Evolutionary conservation across 1,140 invertebrate species (phyloP).

Genomic region (Glossosoma conforme): DNA sequence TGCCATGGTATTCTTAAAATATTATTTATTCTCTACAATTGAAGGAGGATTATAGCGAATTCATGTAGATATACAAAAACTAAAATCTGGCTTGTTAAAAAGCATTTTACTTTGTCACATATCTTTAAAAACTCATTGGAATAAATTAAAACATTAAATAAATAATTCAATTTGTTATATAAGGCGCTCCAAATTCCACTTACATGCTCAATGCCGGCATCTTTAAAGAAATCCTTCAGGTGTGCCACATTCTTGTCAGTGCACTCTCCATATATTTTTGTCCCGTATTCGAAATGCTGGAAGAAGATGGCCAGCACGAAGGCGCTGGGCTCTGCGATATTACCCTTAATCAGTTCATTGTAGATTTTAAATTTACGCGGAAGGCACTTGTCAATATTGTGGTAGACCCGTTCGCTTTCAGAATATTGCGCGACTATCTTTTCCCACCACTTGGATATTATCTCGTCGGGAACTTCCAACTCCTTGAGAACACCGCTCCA

Average conservation of each 20-base stretch:
- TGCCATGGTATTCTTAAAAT: too few relatives aligned
- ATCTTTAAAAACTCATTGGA: too few relatives aligned
- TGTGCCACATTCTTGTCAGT: conserved; percentile 28
- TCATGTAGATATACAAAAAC: too few relatives aligned
- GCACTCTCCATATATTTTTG: conserved; percentile 25
- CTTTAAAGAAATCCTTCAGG: conserved; percentile 27
- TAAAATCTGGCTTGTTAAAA: too few relatives aligned
- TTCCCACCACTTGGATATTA: conserved; percentile 23
- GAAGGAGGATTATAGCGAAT: too few relatives aligned
- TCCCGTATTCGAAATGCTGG: conserved; percentile 29
- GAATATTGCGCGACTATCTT: conserved; percentile 24
- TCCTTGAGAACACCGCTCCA: conserved; percentile 23
- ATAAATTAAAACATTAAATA: too few relatives aligned
- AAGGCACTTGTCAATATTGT: conserved; percentile 27
- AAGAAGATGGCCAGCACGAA: conserved; percentile 29
- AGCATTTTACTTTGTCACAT: too few relatives aligned
- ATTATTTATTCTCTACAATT: too few relatives aligned
- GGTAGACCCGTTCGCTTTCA: conserved; percentile 21
- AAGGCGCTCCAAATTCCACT: background rate
- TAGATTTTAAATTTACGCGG: conserved; percentile 21
- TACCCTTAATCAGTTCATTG: conserved; percentile 21
- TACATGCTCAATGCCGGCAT: conserved; percentile 28
- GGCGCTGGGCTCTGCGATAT: conserved; percentile 24
- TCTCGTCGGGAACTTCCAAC: conserved; percentile 22
- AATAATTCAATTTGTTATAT: too few relatives aligned